Base-by-base conservation (phyloP, 2,797 vertebrate species). In the Odontamblyopus rebecca region DNA sequence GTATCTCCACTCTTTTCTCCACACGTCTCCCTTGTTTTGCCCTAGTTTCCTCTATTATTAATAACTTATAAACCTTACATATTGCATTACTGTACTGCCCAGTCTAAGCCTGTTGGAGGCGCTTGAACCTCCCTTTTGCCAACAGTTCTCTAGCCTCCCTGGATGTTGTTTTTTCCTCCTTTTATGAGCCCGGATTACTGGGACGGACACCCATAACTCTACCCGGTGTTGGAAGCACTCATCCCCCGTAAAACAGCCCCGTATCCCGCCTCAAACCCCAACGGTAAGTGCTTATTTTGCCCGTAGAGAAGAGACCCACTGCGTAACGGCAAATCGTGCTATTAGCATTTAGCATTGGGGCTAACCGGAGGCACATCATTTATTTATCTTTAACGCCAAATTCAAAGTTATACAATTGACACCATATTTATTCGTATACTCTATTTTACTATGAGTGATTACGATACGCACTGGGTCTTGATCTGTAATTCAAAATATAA, bases 271-370 rank as follows among this genome's bases (percentile, higher is more conserved):
- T 53, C 23, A 35, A 54, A 66, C 32, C 70, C 71, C 30, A 5
- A 61, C 67, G 88, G 89, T 89, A 83, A 60, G 85, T 86, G 61
- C 51, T 70, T 70, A 35, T 70, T 67, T 70, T 76, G 82, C 68
- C 67, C 11, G 41, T 72, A 67, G 57, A 12, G 50, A 69, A 73
- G 70, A 82, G 54, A 74, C 64, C 65, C 65, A 32, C 87, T 86
- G 86, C 84, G 89, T 82, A 89, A 85, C 82, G 72, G 74, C 82
- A 80, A 73, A 69, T 81, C 77, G 80, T 70, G 54, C 62, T 72
- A 69, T 66, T 89, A 89, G 87, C 85, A 23, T 64, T 81, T 89
- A 91, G 88, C 89, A 82, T 44, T 67, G 1, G 64, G 59, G 85
- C 81, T 85, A 77, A 72, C 61, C 60, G 38, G 79, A 78, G 74